Conservation (phyloP, 2,113 vertebrate genomes). For the Seriola dumerili region DNA sequence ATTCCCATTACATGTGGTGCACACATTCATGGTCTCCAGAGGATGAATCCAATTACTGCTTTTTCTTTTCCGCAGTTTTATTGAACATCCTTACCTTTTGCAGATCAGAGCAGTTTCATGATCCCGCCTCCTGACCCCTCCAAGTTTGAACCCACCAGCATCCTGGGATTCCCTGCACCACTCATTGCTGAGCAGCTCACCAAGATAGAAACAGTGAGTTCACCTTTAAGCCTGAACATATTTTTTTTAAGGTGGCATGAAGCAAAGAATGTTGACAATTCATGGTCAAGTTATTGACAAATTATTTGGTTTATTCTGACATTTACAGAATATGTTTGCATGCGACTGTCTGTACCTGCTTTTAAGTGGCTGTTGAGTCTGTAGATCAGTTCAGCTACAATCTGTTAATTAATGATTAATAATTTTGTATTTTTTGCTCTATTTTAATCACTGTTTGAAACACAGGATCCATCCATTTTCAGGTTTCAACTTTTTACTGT, state of each 20-base stretch:
- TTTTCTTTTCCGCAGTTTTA: neutral
- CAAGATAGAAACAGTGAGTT: slow-evolving; percentile 89
- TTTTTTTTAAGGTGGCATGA: neutral
- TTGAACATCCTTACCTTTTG: neutral
- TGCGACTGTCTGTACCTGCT: neutral
- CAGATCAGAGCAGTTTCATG: slow-evolving; percentile 57
- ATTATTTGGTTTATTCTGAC: neutral
- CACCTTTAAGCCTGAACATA: too few species aligned
- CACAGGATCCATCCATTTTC: too few species aligned
- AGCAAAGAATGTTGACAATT: neutral
- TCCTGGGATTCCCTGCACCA: slow-evolving; percentile 87
- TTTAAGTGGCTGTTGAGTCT: neutral
- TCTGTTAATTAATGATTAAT: too few species aligned
- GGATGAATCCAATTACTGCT: neutral
- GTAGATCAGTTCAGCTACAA: neutral
- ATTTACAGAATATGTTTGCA: neutral
- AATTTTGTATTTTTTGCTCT: too few species aligned
- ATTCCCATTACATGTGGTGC: neutral
- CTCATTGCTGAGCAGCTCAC: slow-evolving; percentile 91
- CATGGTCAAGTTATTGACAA: too few species aligned
- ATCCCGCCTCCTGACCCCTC: slow-evolving; percentile 60
- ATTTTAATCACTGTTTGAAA: too few species aligned
- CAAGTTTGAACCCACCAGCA: slow-evolving; percentile 82
- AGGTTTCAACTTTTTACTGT: too few species aligned
- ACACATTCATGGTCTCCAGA: neutral